These are phyloP conservation scores for Amblyopsis hoosieri DNA, from an alignment of 2,797 vertebrate species.

Conservation along the genomic window DNA sequence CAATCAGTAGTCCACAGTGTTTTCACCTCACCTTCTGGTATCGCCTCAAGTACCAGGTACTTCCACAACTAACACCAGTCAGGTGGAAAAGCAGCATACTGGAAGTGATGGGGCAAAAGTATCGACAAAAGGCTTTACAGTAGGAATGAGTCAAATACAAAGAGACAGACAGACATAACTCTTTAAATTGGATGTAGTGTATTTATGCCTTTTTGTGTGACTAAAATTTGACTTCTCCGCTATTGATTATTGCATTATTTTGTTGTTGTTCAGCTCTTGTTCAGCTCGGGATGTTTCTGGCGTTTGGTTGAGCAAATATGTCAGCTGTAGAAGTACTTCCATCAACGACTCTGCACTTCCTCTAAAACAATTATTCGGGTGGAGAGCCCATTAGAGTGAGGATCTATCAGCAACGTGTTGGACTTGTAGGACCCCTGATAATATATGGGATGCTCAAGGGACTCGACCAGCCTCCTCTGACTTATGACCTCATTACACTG, in stretches of 20 bases:
- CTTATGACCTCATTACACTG: constrained; percentile 58
- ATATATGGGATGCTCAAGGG: constrained; percentile 67
- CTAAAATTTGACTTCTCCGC: constrained; percentile 15
- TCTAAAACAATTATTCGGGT: constrained; percentile 59
- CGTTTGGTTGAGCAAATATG: constrained; percentile 39
- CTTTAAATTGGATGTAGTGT: background rate
- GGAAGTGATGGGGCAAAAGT: no score
- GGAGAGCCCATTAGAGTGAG: constrained; percentile 48
- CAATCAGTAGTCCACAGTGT: no score
- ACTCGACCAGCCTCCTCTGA: constrained; percentile 41
- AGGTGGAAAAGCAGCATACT: no score
- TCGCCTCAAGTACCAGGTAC: no score
- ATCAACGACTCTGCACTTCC: constrained; percentile 63
- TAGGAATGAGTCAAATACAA: no score
- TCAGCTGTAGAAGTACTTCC: constrained; percentile 50
- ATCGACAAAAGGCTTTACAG: no score
- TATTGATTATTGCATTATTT: background rate
- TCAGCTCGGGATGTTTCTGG: constrained; percentile 26
- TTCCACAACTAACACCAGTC: no score
- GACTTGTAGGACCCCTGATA: constrained; percentile 59
- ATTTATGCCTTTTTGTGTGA: constrained; percentile 9
- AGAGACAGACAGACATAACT: no score
- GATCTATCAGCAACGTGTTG: constrained; percentile 67
- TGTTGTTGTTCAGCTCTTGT: background rate
- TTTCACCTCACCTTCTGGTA: no score